Percentiles rank a stretch among this genome's conserved stretches.
These are phyloP conservation scores for Laspeyria flexula DNA, from an alignment of 2,888 invertebrate species.

Conservation along the genomic window DNA sequence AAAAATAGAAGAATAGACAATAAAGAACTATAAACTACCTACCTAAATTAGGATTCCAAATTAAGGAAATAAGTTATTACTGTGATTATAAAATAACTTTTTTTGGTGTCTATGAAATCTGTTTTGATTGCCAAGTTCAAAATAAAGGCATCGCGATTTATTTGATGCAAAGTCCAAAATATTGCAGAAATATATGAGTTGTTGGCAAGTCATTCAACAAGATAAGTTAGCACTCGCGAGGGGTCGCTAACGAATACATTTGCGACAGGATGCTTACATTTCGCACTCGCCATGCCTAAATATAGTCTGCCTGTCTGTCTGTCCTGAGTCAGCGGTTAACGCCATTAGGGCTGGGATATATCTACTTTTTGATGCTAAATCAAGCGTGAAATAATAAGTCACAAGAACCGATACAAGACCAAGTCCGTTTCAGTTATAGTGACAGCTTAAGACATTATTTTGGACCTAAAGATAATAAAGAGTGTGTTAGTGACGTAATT, in stretches of 20 bases:
- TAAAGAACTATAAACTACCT: conserved; percentile 3
- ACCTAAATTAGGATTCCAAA: neutral
- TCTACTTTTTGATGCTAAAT: neutral
- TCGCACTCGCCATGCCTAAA: conserved; percentile 43
- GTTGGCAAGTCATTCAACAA: neutral
- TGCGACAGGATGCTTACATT: conserved; percentile 49
- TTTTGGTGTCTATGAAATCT: neutral
- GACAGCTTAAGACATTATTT: too few species aligned
- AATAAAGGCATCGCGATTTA: neutral
- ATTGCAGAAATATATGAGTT: too few species aligned
- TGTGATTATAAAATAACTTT: neutral
- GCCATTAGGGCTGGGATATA: conserved; percentile 16
- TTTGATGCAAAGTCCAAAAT: too few species aligned
- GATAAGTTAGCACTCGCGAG: conserved; percentile 1
- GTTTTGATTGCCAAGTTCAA: neutral
- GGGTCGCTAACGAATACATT: conserved; percentile 17
- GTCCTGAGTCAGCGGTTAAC: conserved; percentile 55
- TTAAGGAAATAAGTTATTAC: conserved; percentile 9
- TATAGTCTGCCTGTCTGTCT: conserved; percentile 48
- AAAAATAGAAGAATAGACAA: conserved; percentile 7
- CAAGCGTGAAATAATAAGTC: too few species aligned
- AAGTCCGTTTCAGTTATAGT: too few species aligned
- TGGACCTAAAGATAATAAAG: too few species aligned
- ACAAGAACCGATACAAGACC: too few species aligned
- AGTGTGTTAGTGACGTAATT: too few species aligned